A percentile compares a stretch with the other conserved stretches of the same genome.
Evolutionary conservation across 1,140 invertebrate genomes (phyloP).

Genomic region (Cydia splendana): DNA sequence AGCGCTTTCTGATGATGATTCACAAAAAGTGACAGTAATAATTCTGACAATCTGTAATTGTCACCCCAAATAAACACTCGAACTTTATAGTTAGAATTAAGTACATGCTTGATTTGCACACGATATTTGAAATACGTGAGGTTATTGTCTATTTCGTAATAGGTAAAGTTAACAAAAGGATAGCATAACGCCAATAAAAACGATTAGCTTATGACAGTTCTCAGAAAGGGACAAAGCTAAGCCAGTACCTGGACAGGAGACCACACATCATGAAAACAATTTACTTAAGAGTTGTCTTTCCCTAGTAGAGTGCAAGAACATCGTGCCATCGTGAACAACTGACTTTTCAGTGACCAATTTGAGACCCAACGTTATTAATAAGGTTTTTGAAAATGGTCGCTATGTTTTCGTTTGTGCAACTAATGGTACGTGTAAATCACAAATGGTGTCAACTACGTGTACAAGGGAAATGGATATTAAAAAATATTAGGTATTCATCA

Average conservation of each 20-base stretch:
- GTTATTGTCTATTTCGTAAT: background rate
- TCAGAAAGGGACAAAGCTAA: slow-evolving; percentile 10
- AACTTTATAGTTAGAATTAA: too few species aligned
- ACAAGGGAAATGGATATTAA: background rate
- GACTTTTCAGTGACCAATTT: background rate
- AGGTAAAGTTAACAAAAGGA: slow-evolving; percentile 12
- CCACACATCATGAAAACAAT: slow-evolving; percentile 2
- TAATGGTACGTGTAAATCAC: background rate
- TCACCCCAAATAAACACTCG: too few species aligned
- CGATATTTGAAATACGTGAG: background rate
- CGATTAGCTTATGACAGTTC: background rate
- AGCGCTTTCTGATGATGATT: too few species aligned
- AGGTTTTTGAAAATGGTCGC: background rate
- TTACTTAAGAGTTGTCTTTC: background rate
- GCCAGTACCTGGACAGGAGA: background rate
- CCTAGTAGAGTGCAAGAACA: background rate
- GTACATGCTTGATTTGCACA: background rate
- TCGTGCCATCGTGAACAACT: background rate
- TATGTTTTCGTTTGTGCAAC: background rate
- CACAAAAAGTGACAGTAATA: too few species aligned
- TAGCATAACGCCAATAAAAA: slow-evolving; percentile 13
- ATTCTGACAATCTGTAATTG: too few species aligned
- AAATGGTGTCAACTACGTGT: background rate
- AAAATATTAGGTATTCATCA: background rate
- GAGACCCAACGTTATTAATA: background rate